A percentile compares a stretch with the other conserved stretches of the same genome.
These are phyloP conservation scores for Henricia sp. DNA, from an alignment of 53 echinoderm and acorn worm species.

Conservation along the genomic window DNA sequence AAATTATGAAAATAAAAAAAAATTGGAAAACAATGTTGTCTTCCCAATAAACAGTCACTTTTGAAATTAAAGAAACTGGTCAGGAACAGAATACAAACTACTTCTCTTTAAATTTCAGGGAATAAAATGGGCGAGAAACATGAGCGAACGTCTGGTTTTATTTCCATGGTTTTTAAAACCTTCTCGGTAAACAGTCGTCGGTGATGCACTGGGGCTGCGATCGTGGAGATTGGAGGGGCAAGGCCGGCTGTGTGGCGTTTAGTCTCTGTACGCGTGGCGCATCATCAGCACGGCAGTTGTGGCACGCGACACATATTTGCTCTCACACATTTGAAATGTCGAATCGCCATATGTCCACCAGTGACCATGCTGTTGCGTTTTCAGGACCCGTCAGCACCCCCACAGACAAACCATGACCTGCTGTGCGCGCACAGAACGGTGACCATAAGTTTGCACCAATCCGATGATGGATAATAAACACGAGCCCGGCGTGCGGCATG, in stretches of 20 bases:
- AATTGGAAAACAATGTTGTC: too few relatives aligned
- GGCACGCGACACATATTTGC: constrained; percentile 57
- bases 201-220: not conserved
- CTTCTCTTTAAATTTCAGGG: too few relatives aligned
- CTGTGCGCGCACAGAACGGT: not conserved
- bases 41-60: too few relatives aligned
- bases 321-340: constrained; percentile 56
- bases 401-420: too few relatives aligned
- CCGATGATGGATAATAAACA: constrained; percentile 9
- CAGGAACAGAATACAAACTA: too few relatives aligned
- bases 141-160: too few relatives aligned
- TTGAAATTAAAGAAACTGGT: too few relatives aligned
- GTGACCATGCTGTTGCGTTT: constrained; percentile 64
- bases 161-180: too few relatives aligned
- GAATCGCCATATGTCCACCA: constrained; percentile 67
- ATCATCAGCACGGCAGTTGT: constrained; percentile 39
- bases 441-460: constrained; percentile 43
- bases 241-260: not conserved
- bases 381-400: not conserved
- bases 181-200: constrained; percentile 31
- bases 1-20: too few relatives aligned
- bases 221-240: not conserved
- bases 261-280: constrained; percentile 40
- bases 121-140: too few relatives aligned
- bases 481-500: not conserved